phyloP scores from a whole-genome alignment of 2,888 invertebrate species.

The Entomobrya proxima region DNA sequence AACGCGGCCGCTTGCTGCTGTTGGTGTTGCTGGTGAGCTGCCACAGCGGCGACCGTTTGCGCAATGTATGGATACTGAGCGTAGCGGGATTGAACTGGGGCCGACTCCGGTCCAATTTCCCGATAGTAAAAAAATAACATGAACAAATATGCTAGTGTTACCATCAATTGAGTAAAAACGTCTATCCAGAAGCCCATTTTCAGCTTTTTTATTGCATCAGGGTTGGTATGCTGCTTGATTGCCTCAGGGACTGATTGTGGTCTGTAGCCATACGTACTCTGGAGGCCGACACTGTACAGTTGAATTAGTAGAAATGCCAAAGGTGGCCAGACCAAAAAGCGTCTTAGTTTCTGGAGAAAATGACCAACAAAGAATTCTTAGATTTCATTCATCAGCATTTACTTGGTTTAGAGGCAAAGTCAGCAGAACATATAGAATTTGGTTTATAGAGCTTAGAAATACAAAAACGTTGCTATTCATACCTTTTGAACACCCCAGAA shows the following conservation, averaged over 20 bases:
- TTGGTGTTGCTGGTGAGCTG: slow-evolving; percentile 53
- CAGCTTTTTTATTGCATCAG: slow-evolving; percentile 36
- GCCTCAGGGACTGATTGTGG: slow-evolving; percentile 59
- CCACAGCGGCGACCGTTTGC: slow-evolving; percentile 51
- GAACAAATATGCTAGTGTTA: slow-evolving; percentile 60
- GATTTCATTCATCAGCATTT: not conserved
- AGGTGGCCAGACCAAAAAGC: slow-evolving; percentile 67
- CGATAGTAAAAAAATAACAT: slow-evolving; percentile 70
- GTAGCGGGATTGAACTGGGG: slow-evolving; percentile 67
- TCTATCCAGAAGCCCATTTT: slow-evolving; percentile 53
- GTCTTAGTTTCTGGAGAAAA: slow-evolving; percentile 64
- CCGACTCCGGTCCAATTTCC: slow-evolving; percentile 67
- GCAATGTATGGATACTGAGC: slow-evolving; percentile 58
- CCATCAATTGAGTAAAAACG: slow-evolving; percentile 33
- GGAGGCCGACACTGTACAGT: slow-evolving; percentile 61
- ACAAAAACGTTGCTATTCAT: not conserved
- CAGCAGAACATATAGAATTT: not conserved
- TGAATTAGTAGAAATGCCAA: slow-evolving; percentile 64
- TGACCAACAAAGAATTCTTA: not conserved
- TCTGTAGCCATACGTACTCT: slow-evolving; percentile 57
- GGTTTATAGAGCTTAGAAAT: not conserved
- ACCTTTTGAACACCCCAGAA: slow-evolving; percentile 72
- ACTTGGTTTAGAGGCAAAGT: not conserved
- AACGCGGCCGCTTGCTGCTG: slow-evolving; percentile 52
- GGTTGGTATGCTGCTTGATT: slow-evolving; percentile 38